phyloP scores from a whole-genome alignment of 2,888 invertebrate species.

The Brenthis ino region DNA sequence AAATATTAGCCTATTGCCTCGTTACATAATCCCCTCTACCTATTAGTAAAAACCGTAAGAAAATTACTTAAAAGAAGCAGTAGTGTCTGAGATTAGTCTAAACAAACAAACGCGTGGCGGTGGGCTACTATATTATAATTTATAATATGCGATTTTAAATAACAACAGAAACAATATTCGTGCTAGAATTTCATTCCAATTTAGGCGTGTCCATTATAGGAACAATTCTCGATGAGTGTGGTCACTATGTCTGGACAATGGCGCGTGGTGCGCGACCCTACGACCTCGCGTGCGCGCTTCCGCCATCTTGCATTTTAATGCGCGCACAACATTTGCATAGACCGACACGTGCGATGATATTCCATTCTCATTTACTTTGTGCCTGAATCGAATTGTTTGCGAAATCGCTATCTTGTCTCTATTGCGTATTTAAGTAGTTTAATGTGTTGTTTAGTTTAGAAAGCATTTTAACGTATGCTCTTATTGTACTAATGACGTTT shows the following conservation, averaged over 20 bases:
- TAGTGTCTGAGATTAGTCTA: not conserved
- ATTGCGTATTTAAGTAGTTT: conserved; percentile 1
- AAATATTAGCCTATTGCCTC: too few relatives aligned
- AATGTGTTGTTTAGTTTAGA: not conserved
- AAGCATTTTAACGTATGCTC: not conserved
- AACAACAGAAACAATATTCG: not conserved
- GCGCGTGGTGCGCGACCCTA: conserved; percentile 77
- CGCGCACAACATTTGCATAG: conserved; percentile 69
- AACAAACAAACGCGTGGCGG: too few relatives aligned
- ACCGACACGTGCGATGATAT: conserved; percentile 74
- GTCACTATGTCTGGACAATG: conserved; percentile 66
- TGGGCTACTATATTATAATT: too few relatives aligned
- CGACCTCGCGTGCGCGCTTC: conserved; percentile 81
- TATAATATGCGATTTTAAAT: not conserved
- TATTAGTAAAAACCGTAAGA: not conserved
- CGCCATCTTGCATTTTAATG: conserved; percentile 81
- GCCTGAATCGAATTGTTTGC: conserved; percentile 42
- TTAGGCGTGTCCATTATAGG: conserved; percentile 20
- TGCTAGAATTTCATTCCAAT: conserved; percentile 20
- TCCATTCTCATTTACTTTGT: conserved; percentile 68
- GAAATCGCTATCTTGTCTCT: conserved; percentile 23
- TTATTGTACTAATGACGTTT: not conserved
- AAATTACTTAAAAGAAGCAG: too few relatives aligned
- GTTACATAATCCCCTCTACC: too few relatives aligned
- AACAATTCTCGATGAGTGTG: conserved; percentile 36